Evolutionary conservation across 2,797 vertebrate species (phyloP).

Genomic region (Pogoniulus pusillus): DNA sequence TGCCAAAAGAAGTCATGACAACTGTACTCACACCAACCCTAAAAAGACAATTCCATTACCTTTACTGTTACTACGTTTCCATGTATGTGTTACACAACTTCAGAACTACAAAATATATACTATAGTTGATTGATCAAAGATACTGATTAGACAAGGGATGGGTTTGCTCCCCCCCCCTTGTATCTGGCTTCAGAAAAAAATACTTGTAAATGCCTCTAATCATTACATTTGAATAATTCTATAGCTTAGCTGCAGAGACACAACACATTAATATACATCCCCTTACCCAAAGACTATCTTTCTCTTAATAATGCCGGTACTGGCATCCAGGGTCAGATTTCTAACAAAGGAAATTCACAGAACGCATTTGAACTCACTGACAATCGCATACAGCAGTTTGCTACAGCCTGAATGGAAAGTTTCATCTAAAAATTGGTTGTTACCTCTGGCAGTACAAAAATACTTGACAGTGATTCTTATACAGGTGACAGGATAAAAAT

Average conservation of each 20-base stretch:
- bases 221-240: not conserved
- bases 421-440: not conserved
- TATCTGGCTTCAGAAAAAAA: not conserved
- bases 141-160: not conserved
- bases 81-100: not conserved
- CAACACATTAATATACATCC: not conserved
- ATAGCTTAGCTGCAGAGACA: not conserved
- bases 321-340: not conserved
- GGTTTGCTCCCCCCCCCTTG: not conserved
- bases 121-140: not conserved
- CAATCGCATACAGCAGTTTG: not conserved
- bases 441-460: not conserved
- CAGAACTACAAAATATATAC: not conserved
- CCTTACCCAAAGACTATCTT: not conserved
- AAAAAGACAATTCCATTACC: not conserved
- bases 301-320: not conserved
- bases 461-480: not conserved
- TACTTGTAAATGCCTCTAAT: not conserved
- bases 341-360: not conserved
- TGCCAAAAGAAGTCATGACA: not conserved
- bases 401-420: not conserved
- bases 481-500: not conserved
- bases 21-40: not conserved
- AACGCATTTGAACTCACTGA: not conserved
- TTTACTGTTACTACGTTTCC: not conserved